Evolutionary conservation across 1,140 invertebrate genomes (phyloP).

Genomic region (Orius laevigatus): DNA sequence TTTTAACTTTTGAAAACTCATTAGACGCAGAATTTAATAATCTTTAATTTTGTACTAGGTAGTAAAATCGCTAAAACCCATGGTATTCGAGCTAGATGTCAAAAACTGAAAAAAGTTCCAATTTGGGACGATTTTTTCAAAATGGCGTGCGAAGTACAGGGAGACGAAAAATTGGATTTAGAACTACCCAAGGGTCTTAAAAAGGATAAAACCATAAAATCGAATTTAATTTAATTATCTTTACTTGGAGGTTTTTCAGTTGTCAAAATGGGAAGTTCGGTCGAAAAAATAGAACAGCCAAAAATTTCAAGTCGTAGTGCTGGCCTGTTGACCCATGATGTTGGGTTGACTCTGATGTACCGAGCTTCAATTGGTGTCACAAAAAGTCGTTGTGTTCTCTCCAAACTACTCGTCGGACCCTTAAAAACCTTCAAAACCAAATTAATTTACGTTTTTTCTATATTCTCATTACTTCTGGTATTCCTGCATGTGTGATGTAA

Average conservation of each 20-base stretch:
- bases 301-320: conserved; percentile 54
- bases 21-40: too few relatives aligned
- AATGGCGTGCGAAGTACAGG: too few relatives aligned
- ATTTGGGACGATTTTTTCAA: too few relatives aligned
- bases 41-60: too few relatives aligned
- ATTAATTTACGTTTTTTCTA: conserved; percentile 14
- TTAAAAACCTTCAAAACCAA: conserved; percentile 39
- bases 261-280: background rate
- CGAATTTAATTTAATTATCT: too few relatives aligned
- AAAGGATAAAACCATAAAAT: too few relatives aligned
- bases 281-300: conserved; percentile 35
- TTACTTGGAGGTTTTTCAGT: background rate
- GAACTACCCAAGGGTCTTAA: too few relatives aligned
- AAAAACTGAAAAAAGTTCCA: too few relatives aligned
- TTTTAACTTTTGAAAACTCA: too few relatives aligned
- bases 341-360: conserved; percentile 49
- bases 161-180: too few relatives aligned
- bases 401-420: conserved; percentile 45
- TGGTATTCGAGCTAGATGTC: too few relatives aligned
- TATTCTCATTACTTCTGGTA: conserved; percentile 19
- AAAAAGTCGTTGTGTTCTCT: conserved; percentile 42
- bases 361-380: conserved; percentile 49
- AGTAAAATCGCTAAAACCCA: too few relatives aligned
- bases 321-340: conserved; percentile 57
- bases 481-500: conserved; percentile 26